Percentiles rank a stretch among this genome's conserved stretches.
Conservation (phyloP, 2,797 vertebrate species). For the Zalophus californianus region DNA sequence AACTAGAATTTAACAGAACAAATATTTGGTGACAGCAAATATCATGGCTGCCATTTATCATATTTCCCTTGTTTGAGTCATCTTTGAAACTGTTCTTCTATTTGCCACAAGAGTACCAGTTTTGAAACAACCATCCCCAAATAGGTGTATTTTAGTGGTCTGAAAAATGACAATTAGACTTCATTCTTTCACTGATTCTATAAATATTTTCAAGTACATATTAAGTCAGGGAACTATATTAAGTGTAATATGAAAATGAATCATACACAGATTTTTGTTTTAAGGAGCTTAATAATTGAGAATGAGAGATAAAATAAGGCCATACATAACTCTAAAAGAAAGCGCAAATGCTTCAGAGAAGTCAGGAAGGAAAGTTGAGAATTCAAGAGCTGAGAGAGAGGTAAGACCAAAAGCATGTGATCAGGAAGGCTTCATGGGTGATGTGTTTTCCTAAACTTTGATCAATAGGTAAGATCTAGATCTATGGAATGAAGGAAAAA, state of each 20-base stretch:
- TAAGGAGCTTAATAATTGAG: conserved; percentile 46
- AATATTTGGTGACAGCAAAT: neutral
- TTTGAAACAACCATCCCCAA: conserved; percentile 31
- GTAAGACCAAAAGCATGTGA: neutral
- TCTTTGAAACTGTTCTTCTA: neutral
- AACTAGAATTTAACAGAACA: neutral
- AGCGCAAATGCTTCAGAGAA: neutral
- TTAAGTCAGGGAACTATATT: neutral
- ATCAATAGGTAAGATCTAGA: neutral
- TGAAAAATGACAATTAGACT: neutral
- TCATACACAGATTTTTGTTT: neutral
- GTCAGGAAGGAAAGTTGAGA: neutral
- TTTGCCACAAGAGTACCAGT: neutral
- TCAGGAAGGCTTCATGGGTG: neutral
- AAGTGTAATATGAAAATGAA: neutral
- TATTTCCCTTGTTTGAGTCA: neutral
- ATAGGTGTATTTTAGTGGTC: neutral
- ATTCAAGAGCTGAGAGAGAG: neutral
- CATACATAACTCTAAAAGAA: neutral
- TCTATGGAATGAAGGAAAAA: neutral
- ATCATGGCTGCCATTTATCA: neutral
- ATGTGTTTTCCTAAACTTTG: neutral
- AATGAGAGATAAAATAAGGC: neutral
- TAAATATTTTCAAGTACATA: conserved; percentile 9
- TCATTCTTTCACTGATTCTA: neutral